Evolutionary conservation across 2,888 invertebrate species (phyloP).

Genomic region (Mimas tiliae): DNA sequence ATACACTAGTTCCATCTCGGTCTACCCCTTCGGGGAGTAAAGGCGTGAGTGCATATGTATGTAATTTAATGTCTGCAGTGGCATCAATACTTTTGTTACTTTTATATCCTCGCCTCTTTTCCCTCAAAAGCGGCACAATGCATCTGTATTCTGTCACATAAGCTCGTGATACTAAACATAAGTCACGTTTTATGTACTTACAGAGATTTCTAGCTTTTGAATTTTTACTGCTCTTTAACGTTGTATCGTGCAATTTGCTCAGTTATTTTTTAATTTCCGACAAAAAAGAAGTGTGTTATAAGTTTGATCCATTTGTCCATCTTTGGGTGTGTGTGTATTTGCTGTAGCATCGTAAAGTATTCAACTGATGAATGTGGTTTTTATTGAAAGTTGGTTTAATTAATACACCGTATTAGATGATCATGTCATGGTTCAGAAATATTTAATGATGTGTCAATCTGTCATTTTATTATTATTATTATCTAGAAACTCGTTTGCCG

Average conservation of each 20-base stretch:
- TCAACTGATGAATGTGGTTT: too few species aligned
- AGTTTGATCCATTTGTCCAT: too few species aligned
- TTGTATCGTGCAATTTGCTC: neutral
- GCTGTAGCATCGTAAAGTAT: too few species aligned
- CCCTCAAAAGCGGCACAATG: constrained; percentile 6
- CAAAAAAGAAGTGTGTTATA: too few species aligned
- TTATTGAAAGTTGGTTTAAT: too few species aligned
- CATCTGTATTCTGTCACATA: neutral
- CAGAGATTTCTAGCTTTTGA: neutral
- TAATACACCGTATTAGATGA: neutral
- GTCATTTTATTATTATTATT: too few species aligned
- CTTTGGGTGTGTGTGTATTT: too few species aligned
- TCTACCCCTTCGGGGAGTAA: too few species aligned
- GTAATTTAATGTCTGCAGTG: neutral
- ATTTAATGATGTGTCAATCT: neutral
- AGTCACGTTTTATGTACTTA: constrained; percentile 17
- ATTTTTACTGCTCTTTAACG: constrained; percentile 1
- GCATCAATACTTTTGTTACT: neutral
- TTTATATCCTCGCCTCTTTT: neutral
- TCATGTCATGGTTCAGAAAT: too few species aligned
- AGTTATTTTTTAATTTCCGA: neutral
- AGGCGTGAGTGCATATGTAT: too few species aligned
- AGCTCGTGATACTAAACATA: neutral
- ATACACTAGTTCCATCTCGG: too few species aligned
- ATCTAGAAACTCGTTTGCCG: neutral